A percentile compares a stretch with the other conserved stretches of the same genome.
Conservation (phyloP, 2,888 invertebrate genomes). For the Andrena fulva region DNA sequence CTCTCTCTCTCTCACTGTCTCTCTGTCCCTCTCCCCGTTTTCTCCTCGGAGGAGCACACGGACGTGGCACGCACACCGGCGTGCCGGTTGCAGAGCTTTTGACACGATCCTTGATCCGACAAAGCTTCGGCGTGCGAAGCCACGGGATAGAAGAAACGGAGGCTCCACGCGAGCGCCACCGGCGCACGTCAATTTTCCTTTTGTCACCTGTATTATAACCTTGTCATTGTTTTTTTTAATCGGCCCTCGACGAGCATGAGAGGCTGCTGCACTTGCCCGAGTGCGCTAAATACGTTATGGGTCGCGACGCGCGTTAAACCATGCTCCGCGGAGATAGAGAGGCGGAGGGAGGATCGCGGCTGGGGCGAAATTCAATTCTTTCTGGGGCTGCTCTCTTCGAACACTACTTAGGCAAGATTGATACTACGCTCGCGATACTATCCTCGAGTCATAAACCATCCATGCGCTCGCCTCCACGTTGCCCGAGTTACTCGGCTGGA, state of each 20-base stretch:
- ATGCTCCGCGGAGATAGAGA: background rate
- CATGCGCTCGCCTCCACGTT: too few relatives aligned
- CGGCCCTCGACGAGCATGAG: conserved; percentile 33
- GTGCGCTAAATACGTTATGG: conserved; percentile 30
- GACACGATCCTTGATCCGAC: conserved; percentile 57
- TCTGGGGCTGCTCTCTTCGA: background rate
- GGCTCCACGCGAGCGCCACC: conserved; percentile 6
- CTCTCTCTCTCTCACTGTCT: background rate
- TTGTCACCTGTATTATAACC: conserved; percentile 40
- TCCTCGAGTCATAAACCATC: too few relatives aligned
- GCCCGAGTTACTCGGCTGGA: too few relatives aligned
- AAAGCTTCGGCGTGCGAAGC: conserved; percentile 41
- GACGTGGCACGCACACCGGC: background rate
- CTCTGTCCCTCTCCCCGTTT: background rate
- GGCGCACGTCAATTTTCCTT: conserved; percentile 42
- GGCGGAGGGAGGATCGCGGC: background rate
- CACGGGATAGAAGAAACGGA: conserved; percentile 15
- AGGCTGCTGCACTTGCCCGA: conserved; percentile 13
- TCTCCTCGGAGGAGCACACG: background rate
- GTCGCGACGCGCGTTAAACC: conserved; percentile 23
- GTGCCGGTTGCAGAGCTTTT: conserved; percentile 24
- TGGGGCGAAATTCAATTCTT: background rate
- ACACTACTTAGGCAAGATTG: background rate
- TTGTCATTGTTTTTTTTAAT: conserved; percentile 46
- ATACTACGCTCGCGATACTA: too few relatives aligned